Conservation (phyloP, 1,140 invertebrate species). For the Ctenoplectra terminalis region DNA sequence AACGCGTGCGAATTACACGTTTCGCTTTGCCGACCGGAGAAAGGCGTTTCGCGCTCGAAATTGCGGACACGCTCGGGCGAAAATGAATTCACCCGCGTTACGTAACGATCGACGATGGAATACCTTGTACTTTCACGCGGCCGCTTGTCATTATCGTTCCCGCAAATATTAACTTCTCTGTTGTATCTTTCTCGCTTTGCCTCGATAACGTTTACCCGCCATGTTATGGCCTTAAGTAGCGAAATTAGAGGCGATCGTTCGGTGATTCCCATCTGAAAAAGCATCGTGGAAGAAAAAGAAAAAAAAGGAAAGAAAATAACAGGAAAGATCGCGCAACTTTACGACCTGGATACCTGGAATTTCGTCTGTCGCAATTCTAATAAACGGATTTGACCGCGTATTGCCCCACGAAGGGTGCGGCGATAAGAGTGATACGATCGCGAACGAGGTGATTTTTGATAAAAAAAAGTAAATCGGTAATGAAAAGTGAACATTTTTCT, state of each 20-base stretch:
- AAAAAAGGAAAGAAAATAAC: not conserved
- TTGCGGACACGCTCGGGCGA: slow-evolving; percentile 31
- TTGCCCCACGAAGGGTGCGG: not conserved
- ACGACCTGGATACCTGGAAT: slow-evolving; percentile 15
- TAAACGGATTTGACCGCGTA: not conserved
- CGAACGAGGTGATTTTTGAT: not conserved
- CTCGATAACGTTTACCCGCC: slow-evolving; percentile 6
- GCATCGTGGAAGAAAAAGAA: not conserved
- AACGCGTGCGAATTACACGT: slow-evolving; percentile 44
- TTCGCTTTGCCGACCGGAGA: slow-evolving; percentile 19
- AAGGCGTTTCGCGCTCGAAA: slow-evolving; percentile 33
- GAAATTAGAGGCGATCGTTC: not conserved
- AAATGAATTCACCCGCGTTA: slow-evolving; percentile 33
- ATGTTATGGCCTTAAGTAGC: not conserved
- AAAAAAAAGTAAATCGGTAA: not conserved
- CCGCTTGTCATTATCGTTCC: slow-evolving; percentile 21
- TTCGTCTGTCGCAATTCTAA: slow-evolving; percentile 13
- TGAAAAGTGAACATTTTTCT: not conserved
- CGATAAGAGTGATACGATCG: not conserved
- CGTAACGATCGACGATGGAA: slow-evolving; percentile 15
- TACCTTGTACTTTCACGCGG: slow-evolving; percentile 24
- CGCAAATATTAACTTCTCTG: not conserved
- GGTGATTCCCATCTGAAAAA: not conserved
- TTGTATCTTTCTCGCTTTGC: no score
- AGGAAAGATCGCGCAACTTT: not conserved